Base-by-base conservation (phyloP, 2,113 vertebrate genomes). In the Charina bottae region DNA sequence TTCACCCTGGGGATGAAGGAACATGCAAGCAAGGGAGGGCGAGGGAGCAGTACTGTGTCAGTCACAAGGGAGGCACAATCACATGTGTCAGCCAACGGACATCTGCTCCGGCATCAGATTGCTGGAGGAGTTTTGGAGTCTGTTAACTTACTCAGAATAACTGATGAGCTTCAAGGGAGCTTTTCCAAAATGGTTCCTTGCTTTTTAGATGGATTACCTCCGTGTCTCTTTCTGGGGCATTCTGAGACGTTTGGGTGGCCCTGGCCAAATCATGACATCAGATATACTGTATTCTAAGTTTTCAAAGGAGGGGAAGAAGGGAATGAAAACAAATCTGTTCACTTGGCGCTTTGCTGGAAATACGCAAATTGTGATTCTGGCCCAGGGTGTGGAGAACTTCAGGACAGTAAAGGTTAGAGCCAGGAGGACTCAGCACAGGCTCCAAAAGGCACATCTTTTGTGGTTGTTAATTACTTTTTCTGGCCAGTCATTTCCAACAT, bases 281-380 rank as follows among this genome's bases (percentile, higher is more conserved):
- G 62, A 55, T 89, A n/a, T n/a, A n/a, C n/a, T n/a, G 4, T 17
- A 87, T 95, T 90, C 92, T 58, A 58, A 87, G 92, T 83, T 83
- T 93, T 87, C 33, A 83, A 60, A 84, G 89, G 90, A 58, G 1
- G 53, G 42, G 58, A 54, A 90, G 87, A 59, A 1, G 49, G 83
- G 49, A 58, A 33, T 94, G 90, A 87, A 90, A 83, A 72, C 54
- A 93, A 92, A 92, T 93, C 72, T 37, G 91, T 91, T 89, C 21
- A 2, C 62, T 93, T 93, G 94, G 91, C 42, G 24, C 83, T 49
- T 89, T 85, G 53, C n/a, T 90, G 92, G 85, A 94, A 91, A 89
- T 53, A 59, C 87, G 83, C 46, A 91, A 12, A 90, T 92, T 78
- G 84, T 28, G 62, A 37, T 7, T 78, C 78, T 56, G 90, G 0